Conservation (phyloP, 2,113 vertebrate genomes). For the Albula goreensis region DNA sequence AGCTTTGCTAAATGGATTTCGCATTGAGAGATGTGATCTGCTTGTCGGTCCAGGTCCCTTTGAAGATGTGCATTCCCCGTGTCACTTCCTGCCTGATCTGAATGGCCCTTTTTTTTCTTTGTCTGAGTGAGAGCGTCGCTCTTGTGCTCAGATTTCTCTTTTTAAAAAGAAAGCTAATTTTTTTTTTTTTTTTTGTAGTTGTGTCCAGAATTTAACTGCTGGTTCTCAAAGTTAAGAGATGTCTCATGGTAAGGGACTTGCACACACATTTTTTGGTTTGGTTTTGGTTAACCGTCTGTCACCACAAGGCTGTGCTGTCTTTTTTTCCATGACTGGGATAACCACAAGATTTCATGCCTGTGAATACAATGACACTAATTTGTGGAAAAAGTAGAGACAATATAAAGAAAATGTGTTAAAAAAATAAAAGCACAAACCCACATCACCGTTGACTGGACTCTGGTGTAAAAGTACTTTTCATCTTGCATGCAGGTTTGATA, state of each 20-base stretch:
- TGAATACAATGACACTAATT: neutral
- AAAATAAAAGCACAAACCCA: neutral
- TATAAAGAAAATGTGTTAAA: neutral
- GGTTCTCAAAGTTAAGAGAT: neutral
- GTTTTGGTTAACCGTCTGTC: neutral
- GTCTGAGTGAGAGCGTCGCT: neutral
- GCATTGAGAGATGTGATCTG: neutral
- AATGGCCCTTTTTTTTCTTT: conserved; percentile 17
- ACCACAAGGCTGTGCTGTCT: too few relatives aligned
- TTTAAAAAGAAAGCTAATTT: neutral
- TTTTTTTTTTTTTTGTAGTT: neutral
- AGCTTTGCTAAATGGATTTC: conserved; percentile 14
- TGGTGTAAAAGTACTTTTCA: neutral
- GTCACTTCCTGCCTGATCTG: neutral
- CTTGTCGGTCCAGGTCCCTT: conserved; percentile 13
- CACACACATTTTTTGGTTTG: neutral
- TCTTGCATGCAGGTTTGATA: too few relatives aligned
- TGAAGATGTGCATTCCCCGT: neutral
- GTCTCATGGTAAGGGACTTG: neutral
- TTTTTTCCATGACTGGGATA: too few relatives aligned
- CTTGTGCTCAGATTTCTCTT: neutral
- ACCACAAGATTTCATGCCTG: too few relatives aligned
- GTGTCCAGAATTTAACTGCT: neutral
- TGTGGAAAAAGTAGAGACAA: neutral
- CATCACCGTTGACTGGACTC: neutral